Evolutionary conservation across 2,113 vertebrate genomes (phyloP).

Genomic region (Colaptes auratus): DNA sequence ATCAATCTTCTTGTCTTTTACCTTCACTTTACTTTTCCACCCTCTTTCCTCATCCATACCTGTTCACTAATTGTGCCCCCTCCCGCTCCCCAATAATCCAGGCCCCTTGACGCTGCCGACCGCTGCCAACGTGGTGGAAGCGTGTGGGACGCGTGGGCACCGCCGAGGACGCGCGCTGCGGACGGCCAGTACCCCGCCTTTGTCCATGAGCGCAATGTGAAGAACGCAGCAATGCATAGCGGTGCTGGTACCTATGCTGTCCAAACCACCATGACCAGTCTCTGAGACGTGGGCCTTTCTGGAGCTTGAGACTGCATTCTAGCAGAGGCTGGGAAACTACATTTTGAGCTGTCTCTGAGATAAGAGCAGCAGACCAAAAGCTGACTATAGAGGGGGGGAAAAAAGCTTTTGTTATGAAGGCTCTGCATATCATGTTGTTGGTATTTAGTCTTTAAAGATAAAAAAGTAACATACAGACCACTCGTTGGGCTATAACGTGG

Average conservation of each 20-base stretch:
- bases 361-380: not conserved
- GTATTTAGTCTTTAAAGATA: conserved; percentile 4
- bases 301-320: not conserved
- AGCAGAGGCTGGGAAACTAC: not conserved
- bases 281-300: conserved; percentile 56
- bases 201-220: conserved; percentile 72
- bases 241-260: conserved; percentile 27
- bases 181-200: conserved; percentile 66
- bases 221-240: conserved; percentile 66
- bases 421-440: not conserved
- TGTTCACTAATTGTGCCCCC: conserved; percentile 75
- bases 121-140: conserved; percentile 70
- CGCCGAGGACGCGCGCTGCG: conserved; percentile 61
- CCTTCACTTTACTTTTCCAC: not conserved
- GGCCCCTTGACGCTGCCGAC: conserved; percentile 75
- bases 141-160: conserved; percentile 70
- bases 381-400: not conserved
- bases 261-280: conserved; percentile 64
- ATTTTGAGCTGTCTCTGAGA: not conserved
- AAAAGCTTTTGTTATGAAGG: not conserved
- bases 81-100: conserved; percentile 78
- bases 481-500: not conserved
- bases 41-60: not conserved
- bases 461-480: not conserved
- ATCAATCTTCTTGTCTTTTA: not conserved